Percentiles rank a stretch among this genome's conserved stretches.
These are phyloP conservation scores for Agrotis ipsilon DNA, from an alignment of 2,888 invertebrate species.

Conservation along the genomic window DNA sequence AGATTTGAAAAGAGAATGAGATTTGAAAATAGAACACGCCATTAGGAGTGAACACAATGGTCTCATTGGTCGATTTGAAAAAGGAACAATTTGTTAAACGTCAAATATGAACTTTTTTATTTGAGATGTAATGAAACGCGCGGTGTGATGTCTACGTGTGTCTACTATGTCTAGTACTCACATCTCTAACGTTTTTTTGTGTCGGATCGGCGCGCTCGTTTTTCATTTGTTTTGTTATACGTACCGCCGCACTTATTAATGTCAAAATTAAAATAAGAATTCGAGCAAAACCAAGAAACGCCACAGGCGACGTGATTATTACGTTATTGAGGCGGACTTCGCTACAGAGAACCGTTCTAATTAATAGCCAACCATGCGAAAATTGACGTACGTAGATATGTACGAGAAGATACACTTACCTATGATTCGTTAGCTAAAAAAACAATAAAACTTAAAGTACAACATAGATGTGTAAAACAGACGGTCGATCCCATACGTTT, in stretches of 20 bases:
- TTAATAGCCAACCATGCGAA: constrained; percentile 80
- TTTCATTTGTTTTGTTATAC: constrained; percentile 87
- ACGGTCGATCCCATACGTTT: constrained; percentile 71
- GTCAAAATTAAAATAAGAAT: constrained; percentile 86
- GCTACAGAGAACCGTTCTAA: constrained; percentile 76
- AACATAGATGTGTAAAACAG: constrained; percentile 74
- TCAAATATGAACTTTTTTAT: constrained; percentile 91
- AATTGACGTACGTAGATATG: constrained; percentile 67
- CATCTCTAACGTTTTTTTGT: constrained; percentile 86
- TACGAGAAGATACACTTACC: constrained; percentile 45
- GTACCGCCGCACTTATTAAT: constrained; percentile 82
- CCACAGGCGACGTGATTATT: constrained; percentile 86
- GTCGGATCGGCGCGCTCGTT: constrained; percentile 81
- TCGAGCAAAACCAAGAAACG: constrained; percentile 78
- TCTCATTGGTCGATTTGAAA: constrained; percentile 91
- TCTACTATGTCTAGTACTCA: constrained; percentile 87
- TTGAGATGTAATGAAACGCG: constrained; percentile 88
- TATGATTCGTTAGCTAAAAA: constrained; percentile 51
- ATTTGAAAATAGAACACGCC: constrained; percentile 91
- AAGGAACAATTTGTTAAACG: constrained; percentile 92
- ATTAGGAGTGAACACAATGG: constrained; percentile 90
- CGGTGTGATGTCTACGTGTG: constrained; percentile 88
- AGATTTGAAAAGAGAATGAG: constrained; percentile 91
- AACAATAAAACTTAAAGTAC: constrained; percentile 60
- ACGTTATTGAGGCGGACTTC: constrained; percentile 79